Percentiles rank a stretch among this genome's conserved stretches.
phyloP scores from a whole-genome alignment of 2,113 vertebrate species.

The Stercorarius parasiticus region DNA sequence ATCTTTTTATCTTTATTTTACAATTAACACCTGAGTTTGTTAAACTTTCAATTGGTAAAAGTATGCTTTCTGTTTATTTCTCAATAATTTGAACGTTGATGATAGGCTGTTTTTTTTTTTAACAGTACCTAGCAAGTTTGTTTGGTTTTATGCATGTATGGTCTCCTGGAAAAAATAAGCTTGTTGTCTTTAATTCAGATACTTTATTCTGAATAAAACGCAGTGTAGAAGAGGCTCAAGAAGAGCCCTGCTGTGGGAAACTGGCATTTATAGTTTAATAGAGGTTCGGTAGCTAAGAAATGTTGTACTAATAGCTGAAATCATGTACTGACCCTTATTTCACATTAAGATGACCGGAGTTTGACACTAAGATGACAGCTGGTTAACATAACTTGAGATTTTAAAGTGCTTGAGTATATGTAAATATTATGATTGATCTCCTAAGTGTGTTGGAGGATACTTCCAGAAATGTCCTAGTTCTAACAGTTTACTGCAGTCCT shows the following conservation, averaged over 20 bases:
- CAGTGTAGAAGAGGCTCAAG: neutral
- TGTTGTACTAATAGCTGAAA: constrained; percentile 56
- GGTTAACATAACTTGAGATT: constrained; percentile 78
- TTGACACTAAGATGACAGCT: constrained; percentile 82
- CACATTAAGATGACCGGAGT: constrained; percentile 79
- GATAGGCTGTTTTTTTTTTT: neutral
- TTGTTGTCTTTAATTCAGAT: neutral
- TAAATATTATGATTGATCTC: constrained; percentile 83
- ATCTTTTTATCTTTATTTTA: neutral
- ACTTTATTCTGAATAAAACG: neutral
- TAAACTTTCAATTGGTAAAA: neutral
- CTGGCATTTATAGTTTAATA: neutral
- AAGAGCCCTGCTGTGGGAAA: constrained; percentile 35
- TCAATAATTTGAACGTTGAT: neutral
- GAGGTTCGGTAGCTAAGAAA: constrained; percentile 38
- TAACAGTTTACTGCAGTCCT: constrained; percentile 47
- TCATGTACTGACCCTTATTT: constrained; percentile 76
- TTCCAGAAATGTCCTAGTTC: constrained; percentile 61
- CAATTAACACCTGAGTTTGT: neutral
- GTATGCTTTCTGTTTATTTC: neutral
- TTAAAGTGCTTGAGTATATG: constrained; percentile 74
- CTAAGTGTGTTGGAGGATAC: constrained; percentile 68
- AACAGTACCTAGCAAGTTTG: neutral
- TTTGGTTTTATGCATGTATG: neutral
- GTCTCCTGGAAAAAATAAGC: neutral